Base-by-base conservation (phyloP, 2,113 vertebrate species). In the Romanogobio albipinnatus region DNA sequence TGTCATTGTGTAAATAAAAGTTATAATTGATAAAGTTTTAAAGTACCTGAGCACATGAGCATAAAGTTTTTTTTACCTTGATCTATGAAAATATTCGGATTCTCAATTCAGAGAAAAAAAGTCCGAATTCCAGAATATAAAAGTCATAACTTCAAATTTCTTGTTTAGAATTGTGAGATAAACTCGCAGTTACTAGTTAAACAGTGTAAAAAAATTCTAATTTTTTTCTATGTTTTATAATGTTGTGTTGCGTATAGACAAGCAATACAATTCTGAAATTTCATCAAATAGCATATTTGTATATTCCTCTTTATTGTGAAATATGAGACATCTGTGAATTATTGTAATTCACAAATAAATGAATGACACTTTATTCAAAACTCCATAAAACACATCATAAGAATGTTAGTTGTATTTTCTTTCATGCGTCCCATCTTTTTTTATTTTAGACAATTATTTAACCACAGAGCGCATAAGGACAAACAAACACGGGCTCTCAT, bases 301-400 rank as follows among this genome's bases (percentile, higher is more conserved):
- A 43, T 47, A 24, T 77, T 59, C 49, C 56, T 39, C 14, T 83
- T 86, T 78, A 77, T 83, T 82, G 53, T 36, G 39, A 68, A 19
- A 59, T 68, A 45, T 39, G 56, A 43, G 62, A 76, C 33, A 61
- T 83, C 51, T 15, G 15, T 58, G 74, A 22, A 71, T 76, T 64
- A 76, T 19, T 74, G 58, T 36, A 49, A 84, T 49, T 26, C 59
- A 24, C 59, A 53, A 22, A 24, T n/a, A 59, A 81, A 75, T 75
- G 66, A 6, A 58, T 13, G 22, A 73, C 2, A 82, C 81, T 81
- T 71, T 59, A 76, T 79, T 79, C 64, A 75, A 61, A 56, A 68
- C 33, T 22, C 9, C 9, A 64, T 17, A 75, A 58, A 33, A 79
- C 26, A 74, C 29, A 33, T 78, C 15, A 15, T 51, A 17, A 7